These are phyloP conservation scores for Ctenodactylus gundi DNA, from an alignment of 2,113 vertebrate species.

Conservation along the genomic window DNA sequence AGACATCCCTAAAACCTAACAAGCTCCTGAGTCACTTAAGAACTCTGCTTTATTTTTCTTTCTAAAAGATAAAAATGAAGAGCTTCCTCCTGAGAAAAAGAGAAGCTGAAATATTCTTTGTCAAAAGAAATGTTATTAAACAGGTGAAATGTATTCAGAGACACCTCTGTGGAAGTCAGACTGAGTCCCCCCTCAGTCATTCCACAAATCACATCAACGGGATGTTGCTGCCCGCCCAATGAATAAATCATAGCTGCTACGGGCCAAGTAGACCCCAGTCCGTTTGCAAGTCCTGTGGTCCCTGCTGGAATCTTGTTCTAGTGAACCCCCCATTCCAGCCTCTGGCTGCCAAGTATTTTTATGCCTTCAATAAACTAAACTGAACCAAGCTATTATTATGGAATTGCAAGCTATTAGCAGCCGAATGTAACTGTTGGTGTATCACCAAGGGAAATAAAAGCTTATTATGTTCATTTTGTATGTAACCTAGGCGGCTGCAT, in stretches of 20 bases:
- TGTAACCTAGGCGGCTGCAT: slow-evolving; percentile 67
- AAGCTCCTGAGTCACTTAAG: not conserved
- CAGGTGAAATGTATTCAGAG: slow-evolving; percentile 50
- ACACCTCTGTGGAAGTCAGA: not conserved
- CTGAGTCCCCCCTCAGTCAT: slow-evolving; percentile 8
- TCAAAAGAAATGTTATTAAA: slow-evolving; percentile 49
- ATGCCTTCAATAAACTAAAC: slow-evolving; percentile 81
- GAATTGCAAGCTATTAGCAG: slow-evolving; percentile 79
- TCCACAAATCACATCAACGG: slow-evolving; percentile 45
- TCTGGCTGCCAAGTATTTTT: slow-evolving; percentile 75
- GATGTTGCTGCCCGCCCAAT: slow-evolving; percentile 40
- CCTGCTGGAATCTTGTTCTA: slow-evolving; percentile 64
- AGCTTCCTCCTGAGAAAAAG: slow-evolving; percentile 55
- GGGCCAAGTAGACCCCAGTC: not conserved
- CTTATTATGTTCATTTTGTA: slow-evolving; percentile 76
- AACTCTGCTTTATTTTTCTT: not conserved
- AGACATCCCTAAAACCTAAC: slow-evolving; percentile 23
- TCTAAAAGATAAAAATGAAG: slow-evolving; percentile 52
- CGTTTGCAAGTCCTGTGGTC: slow-evolving; percentile 39
- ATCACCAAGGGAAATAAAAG: slow-evolving; percentile 82
- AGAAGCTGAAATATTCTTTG: slow-evolving; percentile 59
- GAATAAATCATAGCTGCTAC: slow-evolving; percentile 66
- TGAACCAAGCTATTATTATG: slow-evolving; percentile 79
- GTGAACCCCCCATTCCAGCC: slow-evolving; percentile 70
- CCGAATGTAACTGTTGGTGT: slow-evolving; percentile 70